Evolutionary conservation across 2,888 invertebrate species (phyloP), one percentile per base, ranked within the genome.

Genomic region (Pogonocherus hispidulus): DNA sequence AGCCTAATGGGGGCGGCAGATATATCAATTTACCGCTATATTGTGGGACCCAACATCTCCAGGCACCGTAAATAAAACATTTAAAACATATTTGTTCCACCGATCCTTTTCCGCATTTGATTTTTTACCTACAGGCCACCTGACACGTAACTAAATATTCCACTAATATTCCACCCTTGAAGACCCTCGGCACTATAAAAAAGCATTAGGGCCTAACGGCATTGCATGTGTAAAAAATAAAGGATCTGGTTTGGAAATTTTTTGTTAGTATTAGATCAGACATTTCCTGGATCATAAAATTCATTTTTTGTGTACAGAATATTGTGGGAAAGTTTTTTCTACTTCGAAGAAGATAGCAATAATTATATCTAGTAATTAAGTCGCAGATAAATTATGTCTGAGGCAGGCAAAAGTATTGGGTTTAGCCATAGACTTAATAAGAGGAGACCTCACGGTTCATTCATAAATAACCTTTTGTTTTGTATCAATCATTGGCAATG

Each of bases 71-170:
- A 47, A 62, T 62, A 62, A 62, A 22, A 47, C 51, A 37, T 62
- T 27, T 22, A 49, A 37, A 62, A 51, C 32, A 23, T 16, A 62
- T 59, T 59, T 18, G 59, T 59, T 59, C n/a, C n/a, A n/a, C n/a
- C 59, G 46, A 47, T 59, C 51, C 62, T 51, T 57, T 59, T 71
- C 71, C 71, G 71, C 63, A 60, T 74, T 71, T 67, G 64, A 63
- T 73, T 75, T 70, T 68, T 66, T 70, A 47, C 59, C 69, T 73
- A 72, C 70, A 54, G 63, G 59, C 76, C 76, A 76, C 76, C 76
- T 76, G 76, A 74, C 72, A 72, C 62, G 72, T 73, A 76, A 73
- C 74, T 73, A 70, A 73, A 76, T 74, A 67, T 72, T 57, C 62
- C 27, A 47, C 66, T 65, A 46, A 62, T 66, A 67, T 63, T 66